Evolutionary conservation across 2,797 vertebrate species (phyloP).

Genomic region (Triplophysa bombifrons): DNA sequence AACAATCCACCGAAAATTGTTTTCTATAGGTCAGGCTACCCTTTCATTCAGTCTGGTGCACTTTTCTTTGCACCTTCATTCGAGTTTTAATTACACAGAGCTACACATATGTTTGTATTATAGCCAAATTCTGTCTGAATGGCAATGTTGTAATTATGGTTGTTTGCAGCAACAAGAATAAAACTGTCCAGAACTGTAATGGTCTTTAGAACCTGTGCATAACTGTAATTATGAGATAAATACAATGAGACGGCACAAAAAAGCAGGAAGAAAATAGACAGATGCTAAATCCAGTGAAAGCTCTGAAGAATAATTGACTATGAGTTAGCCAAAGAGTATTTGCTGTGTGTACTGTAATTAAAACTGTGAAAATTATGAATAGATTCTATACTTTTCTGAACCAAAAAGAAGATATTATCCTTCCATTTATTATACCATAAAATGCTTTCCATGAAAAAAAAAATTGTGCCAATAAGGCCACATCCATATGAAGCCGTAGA

Average conservation of each 20-base stretch:
- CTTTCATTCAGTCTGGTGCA: conserved; percentile 28
- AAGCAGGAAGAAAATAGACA: conserved; percentile 30
- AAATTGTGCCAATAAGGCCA: too few species aligned
- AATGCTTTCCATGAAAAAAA: too few species aligned
- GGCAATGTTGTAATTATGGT: conserved; percentile 66
- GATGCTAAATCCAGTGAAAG: conserved; percentile 56
- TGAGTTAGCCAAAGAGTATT: conserved; percentile 10
- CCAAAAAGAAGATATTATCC: background rate
- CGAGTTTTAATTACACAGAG: conserved; percentile 62
- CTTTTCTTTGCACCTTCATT: conserved; percentile 21
- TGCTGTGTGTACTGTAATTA: conserved; percentile 20
- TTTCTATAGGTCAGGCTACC: background rate
- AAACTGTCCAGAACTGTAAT: conserved; percentile 61
- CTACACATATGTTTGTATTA: conserved; percentile 55
- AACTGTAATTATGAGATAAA: conserved; percentile 68
- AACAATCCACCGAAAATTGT: conserved; percentile 1
- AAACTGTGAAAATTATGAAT: background rate
- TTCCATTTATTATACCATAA: background rate
- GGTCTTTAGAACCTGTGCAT: conserved; percentile 58
- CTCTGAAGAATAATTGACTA: background rate
- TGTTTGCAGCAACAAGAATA: conserved; percentile 56
- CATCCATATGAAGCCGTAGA: too few species aligned
- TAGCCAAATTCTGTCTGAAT: conserved; percentile 64
- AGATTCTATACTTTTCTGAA: background rate
- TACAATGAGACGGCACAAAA: conserved; percentile 56